phyloP scores from a whole-genome alignment of 1,140 invertebrate species.

The Ips typographus region DNA sequence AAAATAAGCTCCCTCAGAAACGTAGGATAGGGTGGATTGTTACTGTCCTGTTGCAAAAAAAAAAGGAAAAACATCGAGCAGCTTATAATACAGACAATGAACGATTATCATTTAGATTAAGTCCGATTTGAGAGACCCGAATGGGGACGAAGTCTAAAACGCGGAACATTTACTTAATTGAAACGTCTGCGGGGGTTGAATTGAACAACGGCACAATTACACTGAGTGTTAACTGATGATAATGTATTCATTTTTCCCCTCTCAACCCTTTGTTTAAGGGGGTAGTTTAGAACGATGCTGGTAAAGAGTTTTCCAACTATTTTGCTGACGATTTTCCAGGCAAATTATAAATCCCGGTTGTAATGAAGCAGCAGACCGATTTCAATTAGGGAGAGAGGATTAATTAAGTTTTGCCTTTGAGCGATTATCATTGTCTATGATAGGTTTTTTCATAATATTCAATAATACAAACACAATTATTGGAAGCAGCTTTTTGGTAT shows the following conservation, averaged over 20 bases:
- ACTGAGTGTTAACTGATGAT: conserved; percentile 51
- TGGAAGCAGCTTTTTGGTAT: too few relatives aligned
- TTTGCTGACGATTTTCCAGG: neutral
- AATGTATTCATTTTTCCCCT: conserved; percentile 46
- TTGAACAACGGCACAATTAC: conserved; percentile 49
- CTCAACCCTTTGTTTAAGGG: neutral
- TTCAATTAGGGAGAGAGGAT: conserved; percentile 25
- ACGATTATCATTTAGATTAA: conserved; percentile 48
- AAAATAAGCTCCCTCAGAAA: too few relatives aligned
- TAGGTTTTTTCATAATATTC: neutral
- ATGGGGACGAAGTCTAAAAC: conserved; percentile 45
- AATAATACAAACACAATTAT: too few relatives aligned
- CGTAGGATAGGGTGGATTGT: too few relatives aligned
- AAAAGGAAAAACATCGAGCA: neutral
- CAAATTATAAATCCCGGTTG: conserved; percentile 6
- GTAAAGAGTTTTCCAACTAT: neutral
- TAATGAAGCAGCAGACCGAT: conserved; percentile 2
- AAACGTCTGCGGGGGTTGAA: conserved; percentile 47
- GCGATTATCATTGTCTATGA: conserved; percentile 21
- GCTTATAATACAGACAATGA: neutral
- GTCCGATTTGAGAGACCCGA: conserved; percentile 39
- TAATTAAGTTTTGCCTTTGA: conserved; percentile 34
- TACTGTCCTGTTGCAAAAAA: neutral
- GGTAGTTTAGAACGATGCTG: neutral
- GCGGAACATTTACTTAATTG: conserved; percentile 52